These are phyloP conservation scores for Trachelipus rathkii DNA, from an alignment of 1,140 invertebrate species.

Conservation along the genomic window DNA sequence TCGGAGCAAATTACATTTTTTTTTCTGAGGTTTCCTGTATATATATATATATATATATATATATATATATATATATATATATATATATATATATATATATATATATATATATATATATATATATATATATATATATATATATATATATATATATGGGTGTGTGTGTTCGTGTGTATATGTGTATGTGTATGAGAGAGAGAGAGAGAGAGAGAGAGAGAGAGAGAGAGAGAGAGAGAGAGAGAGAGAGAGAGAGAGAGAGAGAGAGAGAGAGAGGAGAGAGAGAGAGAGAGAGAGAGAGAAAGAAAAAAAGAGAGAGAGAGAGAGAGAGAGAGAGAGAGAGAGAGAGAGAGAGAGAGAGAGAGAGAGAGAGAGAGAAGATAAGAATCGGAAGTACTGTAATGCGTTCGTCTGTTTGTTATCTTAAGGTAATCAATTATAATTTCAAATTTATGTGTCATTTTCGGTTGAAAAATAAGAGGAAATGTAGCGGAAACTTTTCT, in stretches of 20 bases:
- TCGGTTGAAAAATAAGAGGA: too few species aligned
- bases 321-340: constrained; percentile 36
- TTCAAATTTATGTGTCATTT: background rate
- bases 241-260: constrained; percentile 22
- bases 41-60: too few species aligned
- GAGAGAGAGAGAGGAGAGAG: background rate
- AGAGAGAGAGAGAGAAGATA: constrained; percentile 18
- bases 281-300: constrained; percentile 14
- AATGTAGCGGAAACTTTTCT: too few species aligned
- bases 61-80: too few species aligned
- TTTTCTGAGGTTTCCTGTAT: too few species aligned
- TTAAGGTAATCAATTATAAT: constrained; percentile 11
- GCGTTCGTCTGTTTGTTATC: constrained; percentile 24
- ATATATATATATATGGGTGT: too few species aligned
- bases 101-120: too few species aligned
- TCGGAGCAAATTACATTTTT: too few species aligned
- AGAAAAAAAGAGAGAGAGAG: constrained; percentile 15
- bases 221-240: constrained; percentile 33
- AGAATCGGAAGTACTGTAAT: constrained; percentile 29
- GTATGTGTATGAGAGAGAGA: too few species aligned
- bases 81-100: too few species aligned
- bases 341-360: constrained; percentile 25
- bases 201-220: constrained; percentile 22
- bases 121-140: too few species aligned
- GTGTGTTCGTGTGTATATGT: too few species aligned